phyloP scores from a whole-genome alignment of 2,888 invertebrate species.

The Sceliomorpha sp. region DNA sequence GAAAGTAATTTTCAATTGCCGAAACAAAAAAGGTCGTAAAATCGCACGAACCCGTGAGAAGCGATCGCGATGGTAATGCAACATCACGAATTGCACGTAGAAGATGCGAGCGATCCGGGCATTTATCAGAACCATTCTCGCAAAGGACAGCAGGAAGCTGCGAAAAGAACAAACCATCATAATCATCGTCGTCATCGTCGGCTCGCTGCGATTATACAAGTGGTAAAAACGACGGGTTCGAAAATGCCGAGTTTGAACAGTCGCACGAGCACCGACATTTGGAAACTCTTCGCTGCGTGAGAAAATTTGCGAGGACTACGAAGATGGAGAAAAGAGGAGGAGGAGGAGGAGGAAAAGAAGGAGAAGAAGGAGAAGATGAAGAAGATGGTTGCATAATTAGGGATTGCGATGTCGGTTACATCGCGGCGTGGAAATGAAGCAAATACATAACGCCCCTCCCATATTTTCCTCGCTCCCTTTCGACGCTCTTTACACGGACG shows the following conservation, averaged over 20 bases:
- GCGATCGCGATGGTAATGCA: constrained; percentile 9
- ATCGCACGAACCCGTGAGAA: constrained; percentile 27
- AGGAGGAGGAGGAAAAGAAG: constrained; percentile 3
- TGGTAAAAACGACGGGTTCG: constrained; percentile 19
- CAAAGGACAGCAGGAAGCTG: constrained; percentile 1
- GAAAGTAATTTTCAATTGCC: constrained; percentile 5
- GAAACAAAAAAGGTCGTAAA: constrained; percentile 9
- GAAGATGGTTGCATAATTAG: constrained; percentile 46
- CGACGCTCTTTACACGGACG: constrained; percentile 10
- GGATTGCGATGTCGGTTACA: constrained; percentile 40
- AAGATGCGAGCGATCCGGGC: constrained; percentile 4
- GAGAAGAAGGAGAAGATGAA: constrained; percentile 32
- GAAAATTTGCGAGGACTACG: constrained; percentile 63
- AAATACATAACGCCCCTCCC: constrained; percentile 25
- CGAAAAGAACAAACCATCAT: constrained; percentile 6
- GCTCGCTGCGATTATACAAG: constrained; percentile 1
- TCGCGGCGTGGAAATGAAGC: constrained; percentile 32
- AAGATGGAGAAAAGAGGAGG: constrained; percentile 30
- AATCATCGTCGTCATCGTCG: constrained; percentile 5
- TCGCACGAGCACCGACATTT: constrained; percentile 36
- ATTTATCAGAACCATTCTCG: constrained; percentile 6
- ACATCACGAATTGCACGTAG: constrained; percentile 12
- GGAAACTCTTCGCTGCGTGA: constrained; percentile 71
- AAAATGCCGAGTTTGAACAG: constrained; percentile 27
- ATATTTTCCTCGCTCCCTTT: constrained; percentile 30